Evolutionary conservation across 92 coral and sea anemone species (phyloP).

Genomic region (Zoanthus sansibaricus): DNA sequence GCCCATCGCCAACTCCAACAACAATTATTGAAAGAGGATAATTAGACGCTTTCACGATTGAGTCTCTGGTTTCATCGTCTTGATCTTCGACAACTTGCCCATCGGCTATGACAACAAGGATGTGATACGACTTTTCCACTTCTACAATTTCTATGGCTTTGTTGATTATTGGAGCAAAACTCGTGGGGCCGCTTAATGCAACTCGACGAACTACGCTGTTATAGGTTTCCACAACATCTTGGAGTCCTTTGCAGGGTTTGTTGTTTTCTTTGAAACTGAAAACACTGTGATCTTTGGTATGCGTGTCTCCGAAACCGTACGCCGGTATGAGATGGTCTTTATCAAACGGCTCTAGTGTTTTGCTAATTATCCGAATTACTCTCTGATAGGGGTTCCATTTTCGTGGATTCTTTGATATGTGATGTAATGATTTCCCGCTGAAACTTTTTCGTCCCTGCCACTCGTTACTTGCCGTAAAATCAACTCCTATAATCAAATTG

Average conservation of each 20-base stretch:
- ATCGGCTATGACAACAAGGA: conserved; percentile 91
- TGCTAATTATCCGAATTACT: conserved; percentile 84
- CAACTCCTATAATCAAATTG: conserved; percentile 90
- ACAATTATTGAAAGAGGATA: conserved; percentile 88
- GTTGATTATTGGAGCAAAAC: conserved; percentile 90
- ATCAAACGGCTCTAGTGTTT: conserved; percentile 90
- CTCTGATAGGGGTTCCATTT: conserved; percentile 94
- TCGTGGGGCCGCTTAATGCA: conserved; percentile 93
- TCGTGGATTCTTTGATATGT: conserved; percentile 71
- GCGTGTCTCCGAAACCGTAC: conserved; percentile 90
- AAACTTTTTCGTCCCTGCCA: conserved; percentile 98
- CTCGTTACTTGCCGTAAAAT: conserved; percentile 99
- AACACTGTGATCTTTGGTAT: conserved; percentile 87
- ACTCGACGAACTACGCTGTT: conserved; percentile 84
- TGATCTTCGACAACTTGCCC: conserved; percentile 96
- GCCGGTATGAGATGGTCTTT: conserved; percentile 91
- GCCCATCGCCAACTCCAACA: conserved; percentile 98
- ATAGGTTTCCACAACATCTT: conserved; percentile 78
- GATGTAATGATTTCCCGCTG: conserved; percentile 86
- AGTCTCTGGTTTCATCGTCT: conserved; percentile 79
- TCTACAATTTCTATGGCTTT: conserved; percentile 92
- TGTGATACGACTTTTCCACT: conserved; percentile 68
- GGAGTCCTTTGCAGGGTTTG: conserved; percentile 84
- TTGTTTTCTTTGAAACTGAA: conserved; percentile 77
- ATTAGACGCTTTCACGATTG: conserved; percentile 92